Conservation (phyloP, 2,797 vertebrate species). For the Orientallactaga sibirica region DNA sequence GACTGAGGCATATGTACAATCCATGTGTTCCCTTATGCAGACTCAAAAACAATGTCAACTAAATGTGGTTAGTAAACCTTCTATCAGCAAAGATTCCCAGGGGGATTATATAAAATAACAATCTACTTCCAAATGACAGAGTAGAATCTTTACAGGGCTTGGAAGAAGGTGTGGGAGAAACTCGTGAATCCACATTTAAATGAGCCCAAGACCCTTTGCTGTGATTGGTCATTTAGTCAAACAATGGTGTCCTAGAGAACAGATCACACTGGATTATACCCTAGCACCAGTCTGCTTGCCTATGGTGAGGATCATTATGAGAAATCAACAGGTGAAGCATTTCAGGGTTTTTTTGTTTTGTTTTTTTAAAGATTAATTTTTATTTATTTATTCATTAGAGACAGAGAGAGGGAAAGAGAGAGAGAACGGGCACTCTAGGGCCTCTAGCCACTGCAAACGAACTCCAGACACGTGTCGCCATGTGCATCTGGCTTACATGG, state of each 20-base stretch:
- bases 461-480: too few species aligned
- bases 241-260: neutral
- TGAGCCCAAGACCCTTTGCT: neutral
- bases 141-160: neutral
- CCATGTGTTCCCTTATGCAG: neutral
- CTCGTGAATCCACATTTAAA: neutral
- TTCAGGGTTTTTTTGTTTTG: neutral
- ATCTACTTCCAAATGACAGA: neutral
- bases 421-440: too few species aligned
- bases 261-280: neutral
- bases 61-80: neutral
- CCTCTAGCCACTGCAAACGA: too few species aligned
- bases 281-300: neutral
- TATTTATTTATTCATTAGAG: too few species aligned
- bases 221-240: neutral
- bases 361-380: too few species aligned
- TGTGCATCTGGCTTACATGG: too few species aligned
- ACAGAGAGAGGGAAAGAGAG: too few species aligned
- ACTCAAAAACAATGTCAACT: neutral
- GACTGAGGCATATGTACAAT: neutral
- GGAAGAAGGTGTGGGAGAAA: neutral
- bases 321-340: neutral
- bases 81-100: neutral
- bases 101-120: constrained; percentile 2
- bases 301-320: neutral